Conservation (phyloP, 2,113 vertebrate genomes). For the Uria aalge region DNA sequence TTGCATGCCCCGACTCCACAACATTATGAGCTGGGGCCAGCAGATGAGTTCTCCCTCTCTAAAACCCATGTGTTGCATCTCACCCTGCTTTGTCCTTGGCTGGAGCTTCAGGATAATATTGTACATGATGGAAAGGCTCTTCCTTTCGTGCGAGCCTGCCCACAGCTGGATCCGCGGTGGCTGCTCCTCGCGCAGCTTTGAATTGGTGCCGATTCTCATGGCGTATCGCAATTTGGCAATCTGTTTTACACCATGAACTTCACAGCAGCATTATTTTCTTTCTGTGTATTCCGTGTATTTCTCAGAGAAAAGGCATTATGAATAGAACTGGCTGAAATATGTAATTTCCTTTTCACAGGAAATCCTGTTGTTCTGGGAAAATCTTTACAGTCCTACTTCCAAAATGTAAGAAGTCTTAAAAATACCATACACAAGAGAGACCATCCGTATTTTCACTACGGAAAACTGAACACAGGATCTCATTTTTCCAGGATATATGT, state of each 20-base stretch:
- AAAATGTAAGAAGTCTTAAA: background rate
- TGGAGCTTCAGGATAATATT: background rate
- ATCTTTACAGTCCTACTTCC: background rate
- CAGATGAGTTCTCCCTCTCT: background rate
- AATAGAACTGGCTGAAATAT: background rate
- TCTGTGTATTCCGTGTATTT: background rate
- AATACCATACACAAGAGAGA: background rate
- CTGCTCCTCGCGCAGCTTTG: background rate
- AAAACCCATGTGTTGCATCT: background rate
- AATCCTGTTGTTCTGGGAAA: constrained; percentile 48
- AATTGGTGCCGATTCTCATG: fast-evolving
- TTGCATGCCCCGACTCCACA: background rate
- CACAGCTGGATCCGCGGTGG: background rate
- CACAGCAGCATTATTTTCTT: background rate
- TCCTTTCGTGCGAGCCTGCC: background rate
- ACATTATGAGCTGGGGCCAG: fast-evolving
- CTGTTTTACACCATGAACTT: background rate
- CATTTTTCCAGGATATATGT: background rate
- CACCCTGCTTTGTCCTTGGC: background rate
- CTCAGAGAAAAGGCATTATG: background rate
- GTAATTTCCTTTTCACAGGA: constrained; percentile 41
- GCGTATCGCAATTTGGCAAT: background rate
- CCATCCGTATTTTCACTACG: background rate
- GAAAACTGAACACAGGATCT: background rate
- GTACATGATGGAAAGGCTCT: no score